Evolutionary conservation across 2,113 vertebrate genomes (phyloP), one percentile per base, ranked within the genome.

Genomic region (Anthoscopus minutus): DNA sequence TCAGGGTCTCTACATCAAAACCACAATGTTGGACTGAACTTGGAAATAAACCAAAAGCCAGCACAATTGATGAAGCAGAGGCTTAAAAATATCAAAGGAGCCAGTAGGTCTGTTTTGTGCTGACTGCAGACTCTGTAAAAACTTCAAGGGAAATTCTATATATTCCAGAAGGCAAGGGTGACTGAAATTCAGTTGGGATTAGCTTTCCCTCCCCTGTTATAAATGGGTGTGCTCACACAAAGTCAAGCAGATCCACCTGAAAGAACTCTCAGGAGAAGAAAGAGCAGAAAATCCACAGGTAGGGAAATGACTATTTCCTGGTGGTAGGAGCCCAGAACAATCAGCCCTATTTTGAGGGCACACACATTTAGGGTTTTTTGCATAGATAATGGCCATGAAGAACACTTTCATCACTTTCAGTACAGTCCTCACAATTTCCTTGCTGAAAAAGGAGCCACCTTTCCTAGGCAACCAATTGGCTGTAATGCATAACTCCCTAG

Each of bases 1-100:
- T 88, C 89, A 94, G 79, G 89, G 66, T 89, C 87, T 93, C 78
- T 62, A 91, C 37, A 96, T 96, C 85, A 95, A 96, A 96, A 94
- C 87, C 85, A 70, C 62, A 82, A 77, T 13, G 58, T 73, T 77
- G 71, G 67, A 92, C 38, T 93, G 92, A 91, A 89, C 78, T 79
- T 91, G 89, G 61, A 94, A 95, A 91, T 62, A 93, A 94, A 80
- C 92, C 73, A 87, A 91, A 94, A 89, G 74, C 66, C 78, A 79
- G 85, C 47, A 94, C 89, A 92, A 92, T 44, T 91, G 89, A 94
- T 73, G 70, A 74, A 94, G 54, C 58, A 94, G 84, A 77, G 69
- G 70, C 95, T 94, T 85, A 62, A 72, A 92, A 94, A 81, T 93
- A 93, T 94, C 86, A 92, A 96, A 96, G 92, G 44, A 85, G 47